Evolutionary conservation across 2,113 vertebrate species (phyloP).

Genomic region (Todiramphus saurophagus): DNA sequence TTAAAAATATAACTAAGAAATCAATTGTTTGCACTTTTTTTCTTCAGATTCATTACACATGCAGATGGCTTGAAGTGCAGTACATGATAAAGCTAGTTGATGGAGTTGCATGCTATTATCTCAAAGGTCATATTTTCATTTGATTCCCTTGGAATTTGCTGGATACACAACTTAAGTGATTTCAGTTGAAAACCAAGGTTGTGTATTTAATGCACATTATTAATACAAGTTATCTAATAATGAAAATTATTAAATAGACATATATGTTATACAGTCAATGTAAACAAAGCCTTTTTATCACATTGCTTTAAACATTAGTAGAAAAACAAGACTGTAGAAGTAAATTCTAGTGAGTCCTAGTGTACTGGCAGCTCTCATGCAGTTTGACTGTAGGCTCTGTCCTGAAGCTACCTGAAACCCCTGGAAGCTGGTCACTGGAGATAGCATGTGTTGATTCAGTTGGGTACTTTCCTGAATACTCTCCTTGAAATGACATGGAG

Average conservation of each 20-base stretch:
- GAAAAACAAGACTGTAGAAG: background rate
- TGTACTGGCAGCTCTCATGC: background rate
- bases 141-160: constrained; percentile 60
- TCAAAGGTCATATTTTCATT: constrained; percentile 68
- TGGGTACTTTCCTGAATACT: background rate
- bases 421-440: background rate
- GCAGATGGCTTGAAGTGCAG: constrained; percentile 15
- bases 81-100: constrained; percentile 57
- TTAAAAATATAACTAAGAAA: background rate
- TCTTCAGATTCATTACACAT: constrained; percentile 37
- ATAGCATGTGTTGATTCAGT: background rate
- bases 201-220: background rate
- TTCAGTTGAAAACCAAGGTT: background rate
- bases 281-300: background rate
- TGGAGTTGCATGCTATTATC: constrained; percentile 34
- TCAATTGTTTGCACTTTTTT: background rate
- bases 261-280: background rate
- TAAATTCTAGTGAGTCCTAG: background rate
- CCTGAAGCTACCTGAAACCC: background rate
- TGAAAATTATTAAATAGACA: background rate
- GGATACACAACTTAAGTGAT: constrained; percentile 22
- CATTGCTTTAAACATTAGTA: background rate
- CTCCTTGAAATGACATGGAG: background rate
- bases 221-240: background rate
- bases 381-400: background rate